These are phyloP conservation scores for Balaenoptera acutorostrata DNA, from an alignment of 2,113 vertebrate species.

Conservation along the genomic window DNA sequence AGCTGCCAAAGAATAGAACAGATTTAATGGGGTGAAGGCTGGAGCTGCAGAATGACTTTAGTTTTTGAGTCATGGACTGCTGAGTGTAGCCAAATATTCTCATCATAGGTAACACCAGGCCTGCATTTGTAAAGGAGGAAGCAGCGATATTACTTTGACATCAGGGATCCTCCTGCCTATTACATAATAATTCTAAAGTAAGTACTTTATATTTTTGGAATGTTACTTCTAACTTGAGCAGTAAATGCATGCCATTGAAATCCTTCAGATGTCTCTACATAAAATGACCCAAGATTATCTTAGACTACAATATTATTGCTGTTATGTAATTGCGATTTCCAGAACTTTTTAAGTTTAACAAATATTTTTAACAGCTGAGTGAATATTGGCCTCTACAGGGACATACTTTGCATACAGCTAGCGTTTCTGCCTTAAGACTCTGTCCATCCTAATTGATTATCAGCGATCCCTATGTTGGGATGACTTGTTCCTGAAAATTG, in stretches of 20 bases:
- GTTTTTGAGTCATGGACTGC: constrained; percentile 65
- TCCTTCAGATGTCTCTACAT: constrained; percentile 26
- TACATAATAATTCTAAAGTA: constrained; percentile 45
- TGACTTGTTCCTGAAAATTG: background rate
- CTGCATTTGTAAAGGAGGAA: constrained; percentile 50
- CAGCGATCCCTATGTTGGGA: background rate
- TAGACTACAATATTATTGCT: constrained; percentile 1
- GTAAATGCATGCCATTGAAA: constrained; percentile 51
- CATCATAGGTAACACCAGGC: constrained; percentile 21
- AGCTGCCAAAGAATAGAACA: constrained; percentile 76
- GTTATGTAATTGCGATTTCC: constrained; percentile 25
- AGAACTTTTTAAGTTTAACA: constrained; percentile 50
- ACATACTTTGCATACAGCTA: background rate
- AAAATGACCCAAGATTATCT: constrained; percentile 52
- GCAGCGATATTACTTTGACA: background rate
- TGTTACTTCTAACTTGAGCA: constrained; percentile 35
- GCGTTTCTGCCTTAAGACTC: background rate
- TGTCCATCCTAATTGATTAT: constrained; percentile 12
- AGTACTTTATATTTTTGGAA: constrained; percentile 22
- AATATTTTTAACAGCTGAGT: constrained; percentile 55
- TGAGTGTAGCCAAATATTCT: constrained; percentile 46
- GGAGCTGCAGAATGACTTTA: constrained; percentile 3
- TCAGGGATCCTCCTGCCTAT: constrained; percentile 53
- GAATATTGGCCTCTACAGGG: constrained; percentile 66
- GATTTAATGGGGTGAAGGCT: constrained; percentile 58